These are phyloP conservation scores for Dinomys branickii DNA, from an alignment of 2,113 vertebrate genomes.

Conservation along the genomic window DNA sequence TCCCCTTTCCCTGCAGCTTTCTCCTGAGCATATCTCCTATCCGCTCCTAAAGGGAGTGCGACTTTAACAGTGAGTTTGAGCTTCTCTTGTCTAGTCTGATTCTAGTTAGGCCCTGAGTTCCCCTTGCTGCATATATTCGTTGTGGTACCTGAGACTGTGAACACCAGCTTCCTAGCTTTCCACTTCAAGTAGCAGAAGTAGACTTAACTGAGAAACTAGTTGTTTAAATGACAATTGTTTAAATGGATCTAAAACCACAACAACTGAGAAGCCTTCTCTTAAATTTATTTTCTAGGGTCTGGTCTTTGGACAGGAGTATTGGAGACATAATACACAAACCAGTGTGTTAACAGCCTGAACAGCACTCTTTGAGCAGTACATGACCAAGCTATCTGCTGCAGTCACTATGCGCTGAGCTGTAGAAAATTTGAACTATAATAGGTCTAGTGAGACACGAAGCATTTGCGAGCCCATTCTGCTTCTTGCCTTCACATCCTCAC, in stretches of 20 bases:
- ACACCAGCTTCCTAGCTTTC: not conserved
- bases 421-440: not conserved
- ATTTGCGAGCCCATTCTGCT: not conserved
- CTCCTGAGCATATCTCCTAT: not conserved
- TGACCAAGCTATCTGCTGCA: not conserved
- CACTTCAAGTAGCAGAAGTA: not conserved
- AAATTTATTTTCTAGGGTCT: conserved; percentile 9
- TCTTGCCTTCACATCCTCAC: not conserved
- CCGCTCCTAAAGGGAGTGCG: not conserved
- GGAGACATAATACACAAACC: not conserved
- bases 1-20: conserved; percentile 25
- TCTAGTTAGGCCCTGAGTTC: conserved; percentile 37
- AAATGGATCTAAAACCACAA: not conserved
- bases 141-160: not conserved
- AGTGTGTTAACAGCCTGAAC: not conserved
- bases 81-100: conserved; percentile 35
- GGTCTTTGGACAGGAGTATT: not conserved
- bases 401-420: not conserved
- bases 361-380: not conserved
- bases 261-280: conserved; percentile 13
- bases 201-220: not conserved
- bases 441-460: not conserved
- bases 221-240: not conserved
- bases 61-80: not conserved
- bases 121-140: conserved; percentile 13